phyloP scores from a whole-genome alignment of 2,113 vertebrate species.

The Agapornis roseicollis region DNA sequence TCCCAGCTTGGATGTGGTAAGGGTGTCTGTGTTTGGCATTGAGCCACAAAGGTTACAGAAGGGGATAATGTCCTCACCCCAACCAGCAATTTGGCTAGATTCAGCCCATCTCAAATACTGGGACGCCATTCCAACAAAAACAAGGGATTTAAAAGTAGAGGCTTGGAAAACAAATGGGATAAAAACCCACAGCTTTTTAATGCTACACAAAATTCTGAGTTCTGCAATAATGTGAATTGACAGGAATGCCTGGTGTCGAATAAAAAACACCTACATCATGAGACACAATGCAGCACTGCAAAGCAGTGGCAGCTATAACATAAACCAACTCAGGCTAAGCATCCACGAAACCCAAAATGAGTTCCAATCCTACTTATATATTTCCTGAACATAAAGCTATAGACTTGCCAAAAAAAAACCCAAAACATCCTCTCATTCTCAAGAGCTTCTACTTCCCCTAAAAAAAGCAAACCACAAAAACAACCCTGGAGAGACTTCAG shows the following conservation, averaged over 20 bases:
- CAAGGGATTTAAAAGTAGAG: not conserved
- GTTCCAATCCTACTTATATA: not conserved
- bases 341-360: not conserved
- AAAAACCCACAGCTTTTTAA: not conserved
- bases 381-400: not conserved
- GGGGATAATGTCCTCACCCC: not conserved
- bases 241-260: not conserved
- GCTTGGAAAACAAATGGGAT: not conserved
- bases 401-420: not conserved
- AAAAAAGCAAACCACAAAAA: not conserved
- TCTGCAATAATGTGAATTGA: not conserved
- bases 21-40: not conserved
- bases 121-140: not conserved
- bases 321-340: not conserved
- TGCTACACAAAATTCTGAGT: not conserved
- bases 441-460: not conserved
- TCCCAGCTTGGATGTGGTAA: not conserved
- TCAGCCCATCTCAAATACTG: not conserved
- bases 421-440: not conserved
- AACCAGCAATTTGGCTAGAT: not conserved
- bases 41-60: not conserved
- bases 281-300: not conserved
- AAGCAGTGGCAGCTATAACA: not conserved
- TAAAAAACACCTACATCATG: rapidly evolving
- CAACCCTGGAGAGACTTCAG: not conserved